Percentiles rank a stretch among this genome's conserved stretches.
Evolutionary conservation across 1,140 invertebrate species (phyloP).

Genomic region (Medauroidea extradentata): DNA sequence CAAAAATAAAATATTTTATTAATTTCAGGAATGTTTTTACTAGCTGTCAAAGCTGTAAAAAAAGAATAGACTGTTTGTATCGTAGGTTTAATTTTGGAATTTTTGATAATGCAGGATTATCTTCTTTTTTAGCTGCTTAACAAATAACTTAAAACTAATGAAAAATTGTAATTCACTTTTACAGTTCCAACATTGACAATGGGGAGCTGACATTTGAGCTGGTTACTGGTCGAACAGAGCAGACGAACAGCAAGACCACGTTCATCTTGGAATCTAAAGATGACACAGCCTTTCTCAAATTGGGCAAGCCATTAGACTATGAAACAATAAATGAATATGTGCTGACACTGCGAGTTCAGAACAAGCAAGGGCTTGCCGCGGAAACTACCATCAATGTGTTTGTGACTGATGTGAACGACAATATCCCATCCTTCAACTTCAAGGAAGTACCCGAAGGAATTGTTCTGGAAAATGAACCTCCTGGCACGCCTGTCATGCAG

Average conservation of each 20-base stretch:
- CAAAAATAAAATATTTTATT: neutral
- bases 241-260: slow-evolving; percentile 74
- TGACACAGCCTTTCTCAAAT: slow-evolving; percentile 65
- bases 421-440: slow-evolving; percentile 80
- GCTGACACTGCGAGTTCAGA: slow-evolving; percentile 74
- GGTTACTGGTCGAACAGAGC: slow-evolving; percentile 72
- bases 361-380: slow-evolving; percentile 72
- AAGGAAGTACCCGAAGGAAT: slow-evolving; percentile 69
- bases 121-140: too few species aligned
- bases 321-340: slow-evolving; percentile 77
- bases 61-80: too few species aligned
- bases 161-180: slow-evolving; percentile 17
- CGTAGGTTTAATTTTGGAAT: too few species aligned
- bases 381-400: slow-evolving; percentile 72
- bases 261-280: slow-evolving; percentile 66
- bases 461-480: slow-evolving; percentile 76
- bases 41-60: neutral
- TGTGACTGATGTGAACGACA: slow-evolving; percentile 81
- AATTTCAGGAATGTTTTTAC: neutral
- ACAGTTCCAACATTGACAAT: slow-evolving; percentile 71
- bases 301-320: slow-evolving; percentile 64
- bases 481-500: slow-evolving; percentile 78
- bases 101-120: too few species aligned
- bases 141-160: too few species aligned
- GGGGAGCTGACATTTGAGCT: slow-evolving; percentile 70